Evolutionary conservation across 2,797 vertebrate genomes (phyloP), one percentile per base, ranked within the genome.

Genomic region (Amniataba percoides): DNA sequence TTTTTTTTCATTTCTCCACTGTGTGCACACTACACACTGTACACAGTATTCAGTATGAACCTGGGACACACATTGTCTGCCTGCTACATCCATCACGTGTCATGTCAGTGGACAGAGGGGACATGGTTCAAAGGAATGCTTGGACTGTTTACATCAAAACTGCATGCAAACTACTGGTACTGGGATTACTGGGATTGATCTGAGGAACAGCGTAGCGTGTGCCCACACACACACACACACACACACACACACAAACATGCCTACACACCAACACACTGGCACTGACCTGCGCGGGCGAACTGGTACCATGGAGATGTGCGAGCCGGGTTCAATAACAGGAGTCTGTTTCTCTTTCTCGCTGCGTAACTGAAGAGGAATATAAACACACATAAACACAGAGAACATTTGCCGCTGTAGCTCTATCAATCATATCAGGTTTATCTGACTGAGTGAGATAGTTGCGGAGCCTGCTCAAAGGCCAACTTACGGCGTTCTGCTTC

Each of bases 401-500:
- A 87, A 90, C 84, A 82, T 74, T 89, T 21, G 12, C 71, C 1
- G 63, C 82, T 57, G 71, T 79, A 69, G 78, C 59, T 49, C 80
- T 45, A 91, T 93, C 81, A 87, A 81, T 92, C 88, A 91, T 40
- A 85, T 84, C 85, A 74, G 78, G 84, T 90, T 88, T 86, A 89
- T 89, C 87, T 71, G 75, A 87, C 46, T 3, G 66, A 71, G 64
- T 7, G 80, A 67, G 76, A 84, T 69, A 79, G 83, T 76, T 40
- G 52, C 1, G 21, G 52, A 27, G 85, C 71, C 46, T 45, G 60
- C 61, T 67, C 49, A 45, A 62, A 76, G 63, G 66, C 60, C 27
- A 43, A 89, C 95, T 92, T 85, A 95, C 95, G 23, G 92, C 93
- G 0, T 96, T 96, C 85, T 97, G 96, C 84, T 96, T 96, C 86